These are phyloP conservation scores for Harpalus rufipes DNA, from an alignment of 2,888 invertebrate genomes.

Conservation along the genomic window DNA sequence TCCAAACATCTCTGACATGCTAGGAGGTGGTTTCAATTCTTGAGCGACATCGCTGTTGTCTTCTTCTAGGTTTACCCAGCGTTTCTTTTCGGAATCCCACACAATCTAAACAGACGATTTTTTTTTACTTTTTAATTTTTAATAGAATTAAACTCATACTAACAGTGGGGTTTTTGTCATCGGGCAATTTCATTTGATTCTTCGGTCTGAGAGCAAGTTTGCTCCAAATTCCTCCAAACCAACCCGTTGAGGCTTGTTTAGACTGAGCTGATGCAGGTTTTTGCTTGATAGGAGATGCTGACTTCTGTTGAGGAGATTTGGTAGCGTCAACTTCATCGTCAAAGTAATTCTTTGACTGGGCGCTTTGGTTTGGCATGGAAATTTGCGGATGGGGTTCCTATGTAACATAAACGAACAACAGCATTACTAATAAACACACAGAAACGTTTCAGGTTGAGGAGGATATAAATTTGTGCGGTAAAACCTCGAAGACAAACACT, in stretches of 20 bases:
- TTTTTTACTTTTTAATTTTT: not conserved
- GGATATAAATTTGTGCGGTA: too few species aligned
- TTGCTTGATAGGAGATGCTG: slow-evolving; percentile 62
- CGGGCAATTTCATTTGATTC: slow-evolving; percentile 97
- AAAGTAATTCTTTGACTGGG: slow-evolving; percentile 72
- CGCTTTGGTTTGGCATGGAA: slow-evolving; percentile 79
- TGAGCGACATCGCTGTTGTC: slow-evolving; percentile 80
- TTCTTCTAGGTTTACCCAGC: slow-evolving; percentile 91
- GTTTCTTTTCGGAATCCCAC: slow-evolving; percentile 93
- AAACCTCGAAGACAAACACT: too few species aligned
- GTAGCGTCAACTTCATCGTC: slow-evolving; percentile 72
- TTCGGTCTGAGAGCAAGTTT: slow-evolving; percentile 90
- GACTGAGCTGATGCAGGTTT: slow-evolving; percentile 70
- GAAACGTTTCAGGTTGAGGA: slow-evolving; percentile 11
- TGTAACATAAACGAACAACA: slow-evolving; percentile 71
- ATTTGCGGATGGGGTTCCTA: slow-evolving; percentile 78
- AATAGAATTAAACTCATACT: slow-evolving; percentile 74
- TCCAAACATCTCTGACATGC: slow-evolving; percentile 80
- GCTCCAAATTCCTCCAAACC: slow-evolving; percentile 93
- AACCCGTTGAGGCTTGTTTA: slow-evolving; percentile 78
- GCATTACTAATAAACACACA: slow-evolving; percentile 64
- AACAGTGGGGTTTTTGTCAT: slow-evolving; percentile 95
- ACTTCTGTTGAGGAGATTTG: not conserved
- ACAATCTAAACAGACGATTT: slow-evolving; percentile 83
- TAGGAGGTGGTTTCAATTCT: slow-evolving; percentile 84